A percentile compares a stretch with the other conserved stretches of the same genome.
Conservation (phyloP, 2,888 invertebrate genomes). For the Drosophila picticornis region DNA sequence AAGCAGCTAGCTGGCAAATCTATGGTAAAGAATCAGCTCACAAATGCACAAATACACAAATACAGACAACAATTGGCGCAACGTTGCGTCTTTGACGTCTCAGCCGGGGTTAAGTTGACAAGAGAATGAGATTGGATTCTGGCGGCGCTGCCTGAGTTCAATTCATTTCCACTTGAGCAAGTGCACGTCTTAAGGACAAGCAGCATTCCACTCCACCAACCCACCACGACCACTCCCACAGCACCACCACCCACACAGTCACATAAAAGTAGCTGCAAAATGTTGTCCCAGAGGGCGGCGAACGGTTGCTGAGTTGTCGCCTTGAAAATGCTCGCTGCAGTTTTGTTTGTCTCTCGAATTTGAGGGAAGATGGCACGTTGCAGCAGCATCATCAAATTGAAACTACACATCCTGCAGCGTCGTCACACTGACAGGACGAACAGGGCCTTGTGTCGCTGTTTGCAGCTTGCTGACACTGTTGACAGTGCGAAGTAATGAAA, state of each 20-base stretch:
- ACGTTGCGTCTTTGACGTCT: slow-evolving; percentile 54
- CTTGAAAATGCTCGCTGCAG: slow-evolving; percentile 65
- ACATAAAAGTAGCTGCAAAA: slow-evolving; percentile 75
- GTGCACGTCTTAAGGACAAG: slow-evolving; percentile 74
- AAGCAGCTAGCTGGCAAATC: slow-evolving; percentile 21
- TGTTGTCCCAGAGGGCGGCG: slow-evolving; percentile 51
- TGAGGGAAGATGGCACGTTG: slow-evolving; percentile 23
- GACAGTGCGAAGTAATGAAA: slow-evolving; percentile 71
- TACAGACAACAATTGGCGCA: slow-evolving; percentile 66
- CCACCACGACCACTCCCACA: not conserved
- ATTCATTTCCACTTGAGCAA: slow-evolving; percentile 83
- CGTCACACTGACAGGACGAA: slow-evolving; percentile 1
- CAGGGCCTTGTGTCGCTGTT: slow-evolving; percentile 34
- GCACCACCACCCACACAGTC: not conserved
- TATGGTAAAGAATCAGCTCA: slow-evolving; percentile 25
- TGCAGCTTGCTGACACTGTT: slow-evolving; percentile 62
- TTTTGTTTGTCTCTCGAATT: slow-evolving; percentile 73
- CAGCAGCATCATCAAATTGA: slow-evolving; percentile 68
- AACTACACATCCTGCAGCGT: slow-evolving; percentile 61
- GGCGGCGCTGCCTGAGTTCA: slow-evolving; percentile 75
- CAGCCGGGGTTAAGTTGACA: slow-evolving; percentile 79
- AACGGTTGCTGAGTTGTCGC: slow-evolving; percentile 50
- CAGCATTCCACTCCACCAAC: not conserved
- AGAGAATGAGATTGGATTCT: slow-evolving; percentile 79
- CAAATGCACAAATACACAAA: slow-evolving; percentile 48